phyloP scores from a whole-genome alignment of 2,888 invertebrate genomes.

The Zhuqinia jingwanae region DNA sequence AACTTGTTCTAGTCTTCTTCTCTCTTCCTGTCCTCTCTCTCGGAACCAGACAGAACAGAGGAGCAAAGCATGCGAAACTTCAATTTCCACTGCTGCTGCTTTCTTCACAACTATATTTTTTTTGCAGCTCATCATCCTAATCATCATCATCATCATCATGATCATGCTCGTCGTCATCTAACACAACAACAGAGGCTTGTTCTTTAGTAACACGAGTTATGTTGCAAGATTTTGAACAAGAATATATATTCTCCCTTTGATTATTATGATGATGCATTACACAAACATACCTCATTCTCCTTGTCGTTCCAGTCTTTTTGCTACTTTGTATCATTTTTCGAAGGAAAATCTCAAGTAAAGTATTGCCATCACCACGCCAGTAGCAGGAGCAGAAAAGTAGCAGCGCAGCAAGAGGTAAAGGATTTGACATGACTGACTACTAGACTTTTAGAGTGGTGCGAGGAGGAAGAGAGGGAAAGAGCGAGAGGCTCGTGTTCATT shows the following conservation, averaged over 20 bases:
- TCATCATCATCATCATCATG: slow-evolving; percentile 13
- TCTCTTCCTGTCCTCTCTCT: not conserved
- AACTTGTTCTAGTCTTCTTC: slow-evolving; percentile 29
- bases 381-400: not conserved
- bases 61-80: slow-evolving; percentile 2
- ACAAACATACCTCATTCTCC: no score
- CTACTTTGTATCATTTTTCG: slow-evolving; percentile 11
- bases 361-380: not conserved
- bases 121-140: not conserved
- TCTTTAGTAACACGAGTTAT: not conserved
- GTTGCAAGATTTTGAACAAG: not conserved
- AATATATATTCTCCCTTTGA: not conserved
- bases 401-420: slow-evolving; percentile 28
- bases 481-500: slow-evolving; percentile 63
- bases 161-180: no score
- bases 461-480: slow-evolving; percentile 9
- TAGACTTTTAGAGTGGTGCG: not conserved
- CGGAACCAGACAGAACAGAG: not conserved
- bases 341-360: slow-evolving; percentile 1
- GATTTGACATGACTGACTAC: slow-evolving; percentile 39
- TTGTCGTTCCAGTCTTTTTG: no score
- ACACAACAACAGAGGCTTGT: slow-evolving; percentile 22
- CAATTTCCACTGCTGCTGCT: not conserved
- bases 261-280: slow-evolving; percentile 36
- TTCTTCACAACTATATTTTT: slow-evolving; percentile 23